phyloP scores from a whole-genome alignment of 1,140 invertebrate species.

The Drosophila oshimai region DNA sequence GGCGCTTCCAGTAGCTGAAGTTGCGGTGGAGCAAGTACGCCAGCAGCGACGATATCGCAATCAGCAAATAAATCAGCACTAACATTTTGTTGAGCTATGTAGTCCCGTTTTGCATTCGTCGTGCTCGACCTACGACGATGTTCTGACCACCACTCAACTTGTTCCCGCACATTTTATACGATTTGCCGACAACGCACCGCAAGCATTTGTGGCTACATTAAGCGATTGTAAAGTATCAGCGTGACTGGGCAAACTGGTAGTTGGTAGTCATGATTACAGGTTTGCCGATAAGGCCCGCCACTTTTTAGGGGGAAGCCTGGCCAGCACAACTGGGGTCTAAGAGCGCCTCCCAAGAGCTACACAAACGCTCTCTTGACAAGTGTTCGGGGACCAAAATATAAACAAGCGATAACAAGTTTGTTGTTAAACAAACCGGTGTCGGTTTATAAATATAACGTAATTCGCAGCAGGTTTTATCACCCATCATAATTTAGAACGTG shows the following conservation, averaged over 20 bases:
- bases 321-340: background rate
- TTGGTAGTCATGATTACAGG: constrained; percentile 6
- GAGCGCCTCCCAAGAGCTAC: background rate
- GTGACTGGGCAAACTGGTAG: background rate
- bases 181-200: background rate
- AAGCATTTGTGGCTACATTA: background rate
- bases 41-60: constrained; percentile 39
- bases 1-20: constrained; percentile 80
- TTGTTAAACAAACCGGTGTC: constrained; percentile 18
- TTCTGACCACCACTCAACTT: background rate
- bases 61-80: constrained; percentile 40
- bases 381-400: background rate
- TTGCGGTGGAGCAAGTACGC: constrained; percentile 45
- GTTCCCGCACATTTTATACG: background rate
- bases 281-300: background rate
- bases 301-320: background rate
- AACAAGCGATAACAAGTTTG: constrained; percentile 17
- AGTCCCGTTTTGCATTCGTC: background rate
- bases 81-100: constrained; percentile 23
- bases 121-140: background rate
- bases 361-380: background rate
- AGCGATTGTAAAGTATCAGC: background rate
- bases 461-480: background rate
- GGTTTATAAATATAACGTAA: background rate
- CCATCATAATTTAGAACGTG: too few relatives aligned